Percentiles rank a stretch among this genome's conserved stretches.
Evolutionary conservation across 1,140 invertebrate genomes (phyloP).

Genomic region (Mylabris phalerata): DNA sequence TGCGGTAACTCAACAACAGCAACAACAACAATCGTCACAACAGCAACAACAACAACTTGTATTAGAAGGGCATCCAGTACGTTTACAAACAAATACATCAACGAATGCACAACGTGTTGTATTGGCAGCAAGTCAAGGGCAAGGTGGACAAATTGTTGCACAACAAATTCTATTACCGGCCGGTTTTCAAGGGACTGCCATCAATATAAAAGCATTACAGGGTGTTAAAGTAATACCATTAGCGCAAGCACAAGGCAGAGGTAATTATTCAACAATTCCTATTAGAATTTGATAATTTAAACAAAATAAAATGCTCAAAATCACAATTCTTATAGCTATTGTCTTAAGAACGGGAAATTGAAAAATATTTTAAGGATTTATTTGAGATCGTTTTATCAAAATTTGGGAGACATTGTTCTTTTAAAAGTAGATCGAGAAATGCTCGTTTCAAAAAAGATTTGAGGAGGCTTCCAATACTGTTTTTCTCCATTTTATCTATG

Average conservation of each 20-base stretch:
- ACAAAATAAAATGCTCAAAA: neutral
- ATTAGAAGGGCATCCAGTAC: slow-evolving; percentile 41
- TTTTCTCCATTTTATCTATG: too few relatives aligned
- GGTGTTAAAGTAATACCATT: slow-evolving; percentile 61
- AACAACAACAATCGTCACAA: slow-evolving; percentile 2
- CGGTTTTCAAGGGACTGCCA: slow-evolving; percentile 47
- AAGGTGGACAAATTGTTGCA: slow-evolving; percentile 44
- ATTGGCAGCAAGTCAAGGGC: slow-evolving; percentile 54
- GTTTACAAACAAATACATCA: slow-evolving; percentile 33
- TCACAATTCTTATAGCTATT: too few relatives aligned
- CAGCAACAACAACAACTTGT: slow-evolving; percentile 38
- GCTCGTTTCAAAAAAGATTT: too few relatives aligned
- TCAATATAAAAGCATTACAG: slow-evolving; percentile 62
- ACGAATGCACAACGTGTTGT: slow-evolving; percentile 49
- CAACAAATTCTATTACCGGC: slow-evolving; percentile 52
- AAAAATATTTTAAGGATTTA: too few relatives aligned
- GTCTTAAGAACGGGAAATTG: too few relatives aligned
- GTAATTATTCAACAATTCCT: slow-evolving; percentile 18
- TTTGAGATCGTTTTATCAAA: too few relatives aligned
- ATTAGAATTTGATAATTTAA: neutral
- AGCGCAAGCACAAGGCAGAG: slow-evolving; percentile 37
- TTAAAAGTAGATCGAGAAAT: neutral
- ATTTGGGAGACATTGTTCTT: too few relatives aligned
- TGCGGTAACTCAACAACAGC: neutral
- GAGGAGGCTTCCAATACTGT: too few relatives aligned